Evolutionary conservation across 1,140 invertebrate species (phyloP).

Genomic region (Drosophila varians): DNA sequence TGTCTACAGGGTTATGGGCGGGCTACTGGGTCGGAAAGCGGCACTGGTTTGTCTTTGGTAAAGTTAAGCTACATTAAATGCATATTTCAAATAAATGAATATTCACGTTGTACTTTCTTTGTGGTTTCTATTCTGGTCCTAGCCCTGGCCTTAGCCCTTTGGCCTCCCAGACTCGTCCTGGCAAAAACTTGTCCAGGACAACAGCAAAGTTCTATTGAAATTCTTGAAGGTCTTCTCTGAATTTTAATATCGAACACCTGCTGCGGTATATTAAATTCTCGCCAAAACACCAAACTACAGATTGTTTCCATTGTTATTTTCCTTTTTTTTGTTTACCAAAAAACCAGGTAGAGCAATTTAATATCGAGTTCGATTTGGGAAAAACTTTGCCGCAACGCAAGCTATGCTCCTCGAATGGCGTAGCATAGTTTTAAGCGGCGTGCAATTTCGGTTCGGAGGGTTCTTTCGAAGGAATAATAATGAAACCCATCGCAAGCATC

Average conservation of each 20-base stretch:
- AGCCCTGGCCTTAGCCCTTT: background rate
- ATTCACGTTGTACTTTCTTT: slow-evolving; percentile 28
- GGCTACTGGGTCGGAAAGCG: slow-evolving; percentile 67
- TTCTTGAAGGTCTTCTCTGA: background rate
- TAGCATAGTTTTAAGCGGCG: background rate
- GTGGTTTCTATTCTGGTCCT: background rate
- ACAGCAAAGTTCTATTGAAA: background rate
- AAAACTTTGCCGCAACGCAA: background rate
- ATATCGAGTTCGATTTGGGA: background rate
- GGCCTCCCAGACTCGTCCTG: background rate
- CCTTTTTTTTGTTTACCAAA: background rate
- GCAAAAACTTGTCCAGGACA: background rate
- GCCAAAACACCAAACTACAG: background rate
- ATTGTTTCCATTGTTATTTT: background rate
- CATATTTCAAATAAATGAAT: slow-evolving; percentile 41
- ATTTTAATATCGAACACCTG: slow-evolving; percentile 16
- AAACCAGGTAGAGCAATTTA: background rate
- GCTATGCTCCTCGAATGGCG: background rate
- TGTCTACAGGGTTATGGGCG: slow-evolving; percentile 22
- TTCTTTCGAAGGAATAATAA: background rate
- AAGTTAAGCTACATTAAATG: slow-evolving; percentile 33
- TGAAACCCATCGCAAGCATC: background rate
- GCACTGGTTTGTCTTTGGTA: slow-evolving; percentile 44
- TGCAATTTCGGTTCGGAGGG: background rate
- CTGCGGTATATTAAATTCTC: slow-evolving; percentile 16